phyloP scores from a whole-genome alignment of 1,140 invertebrate genomes.

The Drosophila leontia region DNA sequence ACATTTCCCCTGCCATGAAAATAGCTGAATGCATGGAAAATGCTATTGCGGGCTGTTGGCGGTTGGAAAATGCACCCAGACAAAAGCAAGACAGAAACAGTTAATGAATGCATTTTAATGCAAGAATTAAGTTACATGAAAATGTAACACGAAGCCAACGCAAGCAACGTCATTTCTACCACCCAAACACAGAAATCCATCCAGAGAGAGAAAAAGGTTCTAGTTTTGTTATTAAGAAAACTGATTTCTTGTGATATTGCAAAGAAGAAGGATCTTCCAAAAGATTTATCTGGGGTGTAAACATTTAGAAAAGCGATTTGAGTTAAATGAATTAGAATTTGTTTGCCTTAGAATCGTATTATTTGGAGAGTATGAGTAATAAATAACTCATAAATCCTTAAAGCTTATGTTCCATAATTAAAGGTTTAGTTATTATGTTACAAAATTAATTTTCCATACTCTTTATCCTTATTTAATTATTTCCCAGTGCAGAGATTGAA shows the following conservation, averaged over 20 bases:
- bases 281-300: no score
- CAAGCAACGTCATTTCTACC: slow-evolving; percentile 46
- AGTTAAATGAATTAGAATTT: no score
- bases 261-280: no score
- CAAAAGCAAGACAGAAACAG: slow-evolving; percentile 43
- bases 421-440: no score
- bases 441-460: no score
- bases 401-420: no score
- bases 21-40: neutral
- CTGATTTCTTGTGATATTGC: no score
- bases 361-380: no score
- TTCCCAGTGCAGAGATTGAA: slow-evolving; percentile 22
- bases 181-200: slow-evolving; percentile 49
- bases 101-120: slow-evolving; percentile 82
- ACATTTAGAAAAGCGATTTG: no score
- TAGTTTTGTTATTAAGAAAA: neutral
- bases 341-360: no score
- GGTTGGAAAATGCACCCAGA: slow-evolving; percentile 29
- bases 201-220: neutral
- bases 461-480: neutral
- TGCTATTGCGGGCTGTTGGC: slow-evolving; percentile 50
- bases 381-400: no score
- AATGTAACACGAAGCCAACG: slow-evolving; percentile 66
- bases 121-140: slow-evolving; percentile 80
- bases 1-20: neutral